Evolutionary conservation across 2,113 vertebrate species (phyloP), one percentile per base, ranked within the genome.

Genomic region (Engystomops pustulosus): DNA sequence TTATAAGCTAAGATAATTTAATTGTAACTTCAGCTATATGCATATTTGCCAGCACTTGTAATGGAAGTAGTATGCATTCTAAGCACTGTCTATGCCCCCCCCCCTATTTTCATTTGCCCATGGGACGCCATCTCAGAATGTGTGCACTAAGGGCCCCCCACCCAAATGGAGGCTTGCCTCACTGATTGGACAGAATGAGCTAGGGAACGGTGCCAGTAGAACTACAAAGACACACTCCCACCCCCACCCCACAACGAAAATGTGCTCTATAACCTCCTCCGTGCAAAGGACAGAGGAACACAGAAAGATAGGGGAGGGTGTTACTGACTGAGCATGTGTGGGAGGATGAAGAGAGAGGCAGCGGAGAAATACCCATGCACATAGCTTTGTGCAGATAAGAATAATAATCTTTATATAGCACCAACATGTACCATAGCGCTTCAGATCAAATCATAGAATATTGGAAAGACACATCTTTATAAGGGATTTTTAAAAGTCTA

Each of bases 151-250:
- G 80, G 88, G 1, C 53, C 84, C 84, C 69, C 58, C 89, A 89
- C 85, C 88, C 87, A 81, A 86, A 83, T 89, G 65, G 78, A 85
- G 87, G 88, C 92, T 93, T 92, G 91, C 88, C 86, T 71, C 83
- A 87, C 89, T 88, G 89, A 93, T 90, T 93, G 93, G 93, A 72
- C 88, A 90, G 49, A 81, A 88, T 38, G 76, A 86, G 47, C 83
- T 85, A 87, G 88, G 20, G 88, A 88, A 91, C 88, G 90, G 87
- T 86, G 89, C 90, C 92, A 91, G 89, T 89, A 89, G 91, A 91
- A 90, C 89, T 92, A 93, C 91, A 93, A 92, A 91, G 90, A 90
- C 84, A 90, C 81, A 82, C 89, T 90, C 90, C 89, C 86, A n/a
- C n/a, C n/a, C n/a, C n/a, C 90, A 87, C 72, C 89, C 88, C 89